Base-by-base conservation (phyloP, 1,140 invertebrate species). In the Cydia fagiglandana region DNA sequence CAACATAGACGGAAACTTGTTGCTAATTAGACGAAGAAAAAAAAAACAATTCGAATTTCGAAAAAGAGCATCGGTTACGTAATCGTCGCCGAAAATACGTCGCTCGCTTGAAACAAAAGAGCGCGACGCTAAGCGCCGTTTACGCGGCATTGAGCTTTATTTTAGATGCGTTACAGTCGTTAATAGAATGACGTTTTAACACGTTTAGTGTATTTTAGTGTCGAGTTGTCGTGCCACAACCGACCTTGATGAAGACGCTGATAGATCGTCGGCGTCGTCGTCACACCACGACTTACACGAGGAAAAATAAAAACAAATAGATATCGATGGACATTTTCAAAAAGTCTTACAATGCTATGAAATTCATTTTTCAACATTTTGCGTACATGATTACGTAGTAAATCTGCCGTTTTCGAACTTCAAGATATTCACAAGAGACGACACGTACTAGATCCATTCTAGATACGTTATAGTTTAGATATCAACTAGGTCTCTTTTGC, bases 241-340 rank as follows among this genome's bases (percentile, higher is more conserved):
- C 77, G 80, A 80, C 81, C 83, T 83, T 83, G 81, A 78, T 80
- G 80, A 84, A 78, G 80, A 81, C 81, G 75, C 73, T 81, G 81
- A 83, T 80, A 80, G 81, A 84, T 84, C 74, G 81, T 9, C 70
- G 24, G 77, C 53, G 70, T 24, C 47, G 34, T 73, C 17, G 53
- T 50, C 38, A 17, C 61, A 61, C 3, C 4, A 28, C 64, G 34
- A 50, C 28, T 41, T 34, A 75, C 66, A 41, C 9, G 66, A 70
- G 20, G 34, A 70, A 70, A 70, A 41, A 41, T 61, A 61, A 61
- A 24, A 61, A 61, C 20, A 24, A 10, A 1, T 61, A 24, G 17
- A 61, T 61, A 61, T 61, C 20, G 20, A 61, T 61, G 20, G 45
- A 47, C 45, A 47, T 3, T 13, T 47, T 7, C n/a, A n/a, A n/a